Conservation (phyloP, 2,797 vertebrate genomes). For the Gymnoscopelus braueri region DNA sequence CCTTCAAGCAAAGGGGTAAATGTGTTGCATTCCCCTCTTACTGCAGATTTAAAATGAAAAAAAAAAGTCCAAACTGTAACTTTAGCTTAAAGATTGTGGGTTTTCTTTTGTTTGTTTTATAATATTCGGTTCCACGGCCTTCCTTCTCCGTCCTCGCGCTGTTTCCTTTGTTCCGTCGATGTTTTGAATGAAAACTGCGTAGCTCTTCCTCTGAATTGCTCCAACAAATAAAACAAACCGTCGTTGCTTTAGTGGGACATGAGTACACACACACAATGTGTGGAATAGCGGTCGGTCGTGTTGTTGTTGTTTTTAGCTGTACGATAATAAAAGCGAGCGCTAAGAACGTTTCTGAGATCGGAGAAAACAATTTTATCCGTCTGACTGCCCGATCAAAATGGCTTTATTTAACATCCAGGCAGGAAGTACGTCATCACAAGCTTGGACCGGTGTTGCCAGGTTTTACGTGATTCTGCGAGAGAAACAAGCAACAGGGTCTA, state of each 20-base stretch:
- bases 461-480: not conserved
- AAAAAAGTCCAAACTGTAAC: no score
- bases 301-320: no score
- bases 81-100: no score
- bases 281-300: no score
- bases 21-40: not conserved
- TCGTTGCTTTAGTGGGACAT: not conserved
- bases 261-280: no score
- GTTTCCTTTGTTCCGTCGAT: not conserved
- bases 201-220: not conserved
- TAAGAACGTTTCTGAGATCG: constrained; percentile 37
- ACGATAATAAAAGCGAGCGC: no score
- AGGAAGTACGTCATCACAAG: constrained; percentile 72
- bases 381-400: constrained; percentile 58
- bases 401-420: constrained; percentile 53
- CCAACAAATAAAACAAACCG: not conserved
- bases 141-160: not conserved
- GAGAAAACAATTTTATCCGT: constrained; percentile 36
- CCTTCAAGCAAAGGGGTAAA: not conserved
- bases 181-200: constrained; percentile 39
- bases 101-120: no score
- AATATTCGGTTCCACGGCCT: no score
- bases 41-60: not conserved
- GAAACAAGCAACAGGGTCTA: constrained; percentile 11
- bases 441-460: no score